Percentiles rank a stretch among this genome's conserved stretches.
phyloP scores from a whole-genome alignment of 1,140 invertebrate genomes.

The Mamestra configurata region DNA sequence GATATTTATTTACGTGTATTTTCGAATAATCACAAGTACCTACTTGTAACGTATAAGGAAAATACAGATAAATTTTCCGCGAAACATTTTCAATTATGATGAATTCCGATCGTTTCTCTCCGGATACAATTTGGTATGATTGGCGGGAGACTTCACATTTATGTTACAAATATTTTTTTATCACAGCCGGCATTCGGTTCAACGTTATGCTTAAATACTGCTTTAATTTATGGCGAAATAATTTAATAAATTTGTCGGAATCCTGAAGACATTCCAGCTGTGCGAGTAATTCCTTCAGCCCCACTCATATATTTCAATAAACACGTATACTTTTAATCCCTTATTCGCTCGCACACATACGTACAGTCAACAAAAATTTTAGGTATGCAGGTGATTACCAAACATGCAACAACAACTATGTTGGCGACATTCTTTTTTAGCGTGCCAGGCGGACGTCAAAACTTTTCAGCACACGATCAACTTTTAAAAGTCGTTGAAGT shows the following conservation, averaged over 20 bases:
- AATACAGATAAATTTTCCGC: not conserved
- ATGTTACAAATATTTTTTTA: slow-evolving; percentile 18
- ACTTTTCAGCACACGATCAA: no score
- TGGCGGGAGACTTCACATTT: not conserved
- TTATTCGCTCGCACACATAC: not conserved
- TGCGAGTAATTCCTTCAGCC: slow-evolving; percentile 21
- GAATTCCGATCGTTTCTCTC: not conserved
- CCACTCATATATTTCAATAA: slow-evolving; percentile 46
- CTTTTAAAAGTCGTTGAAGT: no score
- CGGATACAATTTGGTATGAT: not conserved
- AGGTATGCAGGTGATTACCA: not conserved
- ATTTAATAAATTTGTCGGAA: slow-evolving; percentile 36
- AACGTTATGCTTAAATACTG: slow-evolving; percentile 21
- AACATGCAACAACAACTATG: no score
- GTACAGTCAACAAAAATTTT: not conserved
- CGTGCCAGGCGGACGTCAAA: no score
- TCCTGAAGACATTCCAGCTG: slow-evolving; percentile 30
- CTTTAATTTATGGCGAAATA: slow-evolving; percentile 28
- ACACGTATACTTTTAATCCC: slow-evolving; percentile 28
- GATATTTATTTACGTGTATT: not conserved
- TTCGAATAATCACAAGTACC: not conserved
- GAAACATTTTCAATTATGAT: slow-evolving; percentile 1
- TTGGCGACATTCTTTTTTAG: no score
- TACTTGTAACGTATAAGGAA: not conserved
- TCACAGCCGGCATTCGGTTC: no score